Conservation (phyloP, 2,797 vertebrate species). For the Micromesistius poutassou region DNA sequence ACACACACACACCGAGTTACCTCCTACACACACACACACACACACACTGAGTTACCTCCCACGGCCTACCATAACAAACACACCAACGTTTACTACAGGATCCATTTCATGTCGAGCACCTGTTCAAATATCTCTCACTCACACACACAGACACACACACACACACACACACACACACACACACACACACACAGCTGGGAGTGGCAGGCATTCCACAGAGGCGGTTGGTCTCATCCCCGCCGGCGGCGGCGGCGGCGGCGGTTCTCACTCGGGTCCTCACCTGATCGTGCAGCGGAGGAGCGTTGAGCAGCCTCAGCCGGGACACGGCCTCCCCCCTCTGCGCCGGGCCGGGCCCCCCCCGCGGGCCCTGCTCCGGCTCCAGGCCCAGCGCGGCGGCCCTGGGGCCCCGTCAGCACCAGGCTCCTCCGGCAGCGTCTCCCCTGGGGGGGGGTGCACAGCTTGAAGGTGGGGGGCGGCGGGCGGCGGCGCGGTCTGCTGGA, state of each 20-base stretch:
- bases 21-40: conserved; percentile 32
- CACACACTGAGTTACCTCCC: conserved; percentile 36
- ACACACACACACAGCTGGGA: background rate
- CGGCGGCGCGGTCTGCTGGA: conserved; percentile 48
- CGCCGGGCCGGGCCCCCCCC: background rate
- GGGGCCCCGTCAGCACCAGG: conserved; percentile 50
- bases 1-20: conserved; percentile 26
- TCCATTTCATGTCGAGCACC: conserved; percentile 42
- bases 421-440: conserved; percentile 63
- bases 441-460: conserved; percentile 70
- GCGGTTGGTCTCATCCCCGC: background rate
- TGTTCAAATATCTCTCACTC: conserved; percentile 44
- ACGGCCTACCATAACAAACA: conserved; percentile 49
- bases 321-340: conserved; percentile 70
- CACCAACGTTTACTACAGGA: conserved; percentile 19
- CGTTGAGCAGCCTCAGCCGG: conserved; percentile 68
- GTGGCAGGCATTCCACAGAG: background rate
- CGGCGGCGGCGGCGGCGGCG: no score
- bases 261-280: conserved; percentile 46
- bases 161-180: background rate
- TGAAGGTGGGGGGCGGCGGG: conserved; percentile 64
- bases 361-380: conserved; percentile 37
- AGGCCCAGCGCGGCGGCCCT: conserved; percentile 33
- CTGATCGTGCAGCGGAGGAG: conserved; percentile 61
- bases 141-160: conserved; percentile 25